These are phyloP conservation scores for Rhodophaea formosa DNA, from an alignment of 2,888 invertebrate genomes.

Conservation along the genomic window DNA sequence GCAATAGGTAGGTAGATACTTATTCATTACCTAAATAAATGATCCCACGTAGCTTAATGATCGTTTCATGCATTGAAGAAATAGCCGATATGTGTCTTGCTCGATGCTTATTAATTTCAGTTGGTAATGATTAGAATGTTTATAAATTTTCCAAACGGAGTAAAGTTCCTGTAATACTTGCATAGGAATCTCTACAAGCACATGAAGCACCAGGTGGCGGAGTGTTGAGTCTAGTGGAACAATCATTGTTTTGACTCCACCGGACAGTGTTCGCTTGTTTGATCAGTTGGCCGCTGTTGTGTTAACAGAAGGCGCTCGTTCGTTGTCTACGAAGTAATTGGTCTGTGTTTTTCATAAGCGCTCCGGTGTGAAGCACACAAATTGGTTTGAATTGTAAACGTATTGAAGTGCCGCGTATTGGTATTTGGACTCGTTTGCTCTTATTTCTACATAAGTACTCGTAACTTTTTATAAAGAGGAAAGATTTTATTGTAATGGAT, in stretches of 20 bases:
- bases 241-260: conserved; percentile 69
- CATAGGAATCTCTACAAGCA: conserved; percentile 29
- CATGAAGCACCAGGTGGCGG: conserved; percentile 60
- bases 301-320: background rate
- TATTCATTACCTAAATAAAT: too few species aligned
- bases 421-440: background rate
- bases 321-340: conserved; percentile 9
- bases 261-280: conserved; percentile 50
- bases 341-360: conserved; percentile 21
- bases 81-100: too few species aligned
- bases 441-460: too few species aligned
- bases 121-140: too few species aligned
- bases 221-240: conserved; percentile 65
- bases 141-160: too few species aligned
- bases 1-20: too few species aligned
- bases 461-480: too few species aligned
- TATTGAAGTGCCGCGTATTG: background rate
- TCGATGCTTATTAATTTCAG: too few species aligned
- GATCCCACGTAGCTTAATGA: too few species aligned
- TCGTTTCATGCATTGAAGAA: too few species aligned
- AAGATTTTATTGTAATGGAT: too few species aligned
- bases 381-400: conserved; percentile 25
- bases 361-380: conserved; percentile 28
- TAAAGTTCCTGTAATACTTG: background rate
- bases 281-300: conserved; percentile 49